Conservation (phyloP, 2,888 invertebrate species). For the Phlogophora meticulosa region DNA sequence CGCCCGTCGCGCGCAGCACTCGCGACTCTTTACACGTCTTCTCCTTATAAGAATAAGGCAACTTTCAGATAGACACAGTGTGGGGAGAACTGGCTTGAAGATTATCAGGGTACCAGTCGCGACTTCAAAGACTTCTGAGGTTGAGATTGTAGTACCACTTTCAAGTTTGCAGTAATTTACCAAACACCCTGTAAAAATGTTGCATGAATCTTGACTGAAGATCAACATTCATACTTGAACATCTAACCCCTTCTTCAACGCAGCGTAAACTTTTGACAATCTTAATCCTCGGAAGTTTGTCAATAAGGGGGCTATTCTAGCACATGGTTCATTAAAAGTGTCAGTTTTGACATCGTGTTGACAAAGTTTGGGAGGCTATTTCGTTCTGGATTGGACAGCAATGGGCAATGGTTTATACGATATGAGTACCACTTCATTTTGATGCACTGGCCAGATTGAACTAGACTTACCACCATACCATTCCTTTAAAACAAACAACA, state of each 20-base stretch:
- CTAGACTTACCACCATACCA: no score
- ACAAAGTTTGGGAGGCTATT: not conserved
- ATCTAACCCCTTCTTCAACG: no score
- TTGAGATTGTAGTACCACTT: constrained; percentile 5
- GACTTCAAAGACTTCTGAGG: not conserved
- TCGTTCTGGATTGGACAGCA: not conserved
- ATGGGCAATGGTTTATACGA: not conserved
- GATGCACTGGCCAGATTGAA: not conserved
- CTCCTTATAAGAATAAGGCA: constrained; percentile 52
- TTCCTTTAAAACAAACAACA: no score
- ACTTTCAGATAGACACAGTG: constrained; percentile 26
- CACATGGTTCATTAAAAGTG: not conserved
- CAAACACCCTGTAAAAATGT: not conserved
- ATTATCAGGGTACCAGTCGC: not conserved
- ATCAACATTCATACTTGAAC: not conserved
- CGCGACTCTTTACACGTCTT: constrained; percentile 44
- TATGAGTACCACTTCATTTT: not conserved
- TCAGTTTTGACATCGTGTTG: not conserved
- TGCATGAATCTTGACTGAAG: not conserved
- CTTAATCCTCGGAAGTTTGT: no score
- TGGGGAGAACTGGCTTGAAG: not conserved
- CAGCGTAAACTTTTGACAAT: no score
- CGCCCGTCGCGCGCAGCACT: constrained; percentile 21
- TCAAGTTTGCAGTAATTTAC: constrained; percentile 50
- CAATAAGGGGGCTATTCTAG: no score